phyloP scores from a whole-genome alignment of 2,113 vertebrate species.

The Mormyrus lacerda region DNA sequence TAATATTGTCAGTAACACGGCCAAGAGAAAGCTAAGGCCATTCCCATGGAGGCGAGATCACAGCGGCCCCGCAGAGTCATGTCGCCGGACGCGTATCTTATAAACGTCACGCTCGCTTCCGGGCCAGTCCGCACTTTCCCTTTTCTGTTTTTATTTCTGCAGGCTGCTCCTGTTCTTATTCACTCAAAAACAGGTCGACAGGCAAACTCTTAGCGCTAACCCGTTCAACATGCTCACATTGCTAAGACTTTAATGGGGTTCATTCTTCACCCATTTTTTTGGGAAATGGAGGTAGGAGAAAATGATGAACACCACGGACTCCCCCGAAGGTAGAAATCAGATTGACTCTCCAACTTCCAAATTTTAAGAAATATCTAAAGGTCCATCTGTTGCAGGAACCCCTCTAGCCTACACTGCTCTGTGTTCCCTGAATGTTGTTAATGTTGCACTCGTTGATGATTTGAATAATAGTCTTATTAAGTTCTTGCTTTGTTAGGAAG shows the following conservation, averaged over 20 bases:
- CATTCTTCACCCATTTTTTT: not conserved
- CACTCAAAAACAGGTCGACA: not conserved
- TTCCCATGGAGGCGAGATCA: not conserved
- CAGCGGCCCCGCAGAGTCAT: not conserved
- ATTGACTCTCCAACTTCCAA: not conserved
- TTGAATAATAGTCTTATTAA: not conserved
- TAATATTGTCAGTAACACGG: slow-evolving; percentile 9
- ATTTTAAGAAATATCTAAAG: not conserved
- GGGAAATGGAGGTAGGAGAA: not conserved
- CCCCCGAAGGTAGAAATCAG: not conserved
- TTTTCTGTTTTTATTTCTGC: too few species aligned
- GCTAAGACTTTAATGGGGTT: not conserved
- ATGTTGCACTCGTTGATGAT: not conserved
- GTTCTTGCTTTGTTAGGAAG: not conserved
- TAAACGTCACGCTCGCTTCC: not conserved
- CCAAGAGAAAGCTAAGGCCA: not conserved
- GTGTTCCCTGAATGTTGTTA: not conserved
- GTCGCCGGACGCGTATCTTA: not conserved
- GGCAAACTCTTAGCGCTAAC: not conserved
- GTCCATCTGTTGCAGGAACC: not conserved
- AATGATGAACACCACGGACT: not conserved
- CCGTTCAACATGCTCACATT: not conserved
- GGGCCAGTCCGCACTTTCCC: not conserved
- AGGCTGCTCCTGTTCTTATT: not conserved
- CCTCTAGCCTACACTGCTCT: not conserved